Evolutionary conservation across 2,888 invertebrate genomes (phyloP).

Genomic region (Xestoiulus laeticollis): DNA sequence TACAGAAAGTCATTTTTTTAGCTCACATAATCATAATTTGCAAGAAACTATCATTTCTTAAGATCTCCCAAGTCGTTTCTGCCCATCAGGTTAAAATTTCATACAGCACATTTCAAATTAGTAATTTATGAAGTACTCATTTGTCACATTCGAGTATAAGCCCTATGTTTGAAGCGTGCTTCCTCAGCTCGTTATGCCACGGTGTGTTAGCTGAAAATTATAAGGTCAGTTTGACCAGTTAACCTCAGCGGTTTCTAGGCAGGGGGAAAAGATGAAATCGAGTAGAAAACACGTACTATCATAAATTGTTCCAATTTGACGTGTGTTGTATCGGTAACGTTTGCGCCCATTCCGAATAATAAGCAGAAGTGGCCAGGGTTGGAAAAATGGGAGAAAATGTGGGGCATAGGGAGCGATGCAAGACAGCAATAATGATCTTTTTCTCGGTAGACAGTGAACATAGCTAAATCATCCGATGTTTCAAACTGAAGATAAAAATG

Average conservation of each 20-base stretch:
- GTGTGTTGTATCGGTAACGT: constrained; percentile 45
- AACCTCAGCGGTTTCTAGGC: constrained; percentile 35
- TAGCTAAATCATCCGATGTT: constrained; percentile 1
- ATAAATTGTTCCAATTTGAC: constrained; percentile 50
- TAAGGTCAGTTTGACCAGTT: constrained; percentile 43
- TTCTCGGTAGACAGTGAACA: neutral
- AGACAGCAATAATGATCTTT: constrained; percentile 5
- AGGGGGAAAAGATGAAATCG: constrained; percentile 46
- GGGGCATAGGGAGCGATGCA: neutral
- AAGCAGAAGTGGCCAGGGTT: constrained; percentile 43
- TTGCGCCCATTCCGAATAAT: constrained; percentile 24
- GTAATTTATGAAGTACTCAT: constrained; percentile 33
- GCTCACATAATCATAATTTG: neutral
- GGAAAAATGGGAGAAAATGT: constrained; percentile 13
- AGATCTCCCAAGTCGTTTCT: neutral
- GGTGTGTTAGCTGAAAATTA: constrained; percentile 36
- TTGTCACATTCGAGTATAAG: neutral
- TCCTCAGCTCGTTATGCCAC: constrained; percentile 30
- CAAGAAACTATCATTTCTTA: neutral
- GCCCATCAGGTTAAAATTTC: neutral
- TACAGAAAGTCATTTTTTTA: no score
- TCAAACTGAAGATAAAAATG: neutral
- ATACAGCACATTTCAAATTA: neutral
- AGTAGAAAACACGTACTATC: constrained; percentile 48
- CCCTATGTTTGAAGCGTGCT: constrained; percentile 16